Base-by-base conservation (phyloP, 2,888 invertebrate genomes). In the Enchytraeus crypticus region DNA sequence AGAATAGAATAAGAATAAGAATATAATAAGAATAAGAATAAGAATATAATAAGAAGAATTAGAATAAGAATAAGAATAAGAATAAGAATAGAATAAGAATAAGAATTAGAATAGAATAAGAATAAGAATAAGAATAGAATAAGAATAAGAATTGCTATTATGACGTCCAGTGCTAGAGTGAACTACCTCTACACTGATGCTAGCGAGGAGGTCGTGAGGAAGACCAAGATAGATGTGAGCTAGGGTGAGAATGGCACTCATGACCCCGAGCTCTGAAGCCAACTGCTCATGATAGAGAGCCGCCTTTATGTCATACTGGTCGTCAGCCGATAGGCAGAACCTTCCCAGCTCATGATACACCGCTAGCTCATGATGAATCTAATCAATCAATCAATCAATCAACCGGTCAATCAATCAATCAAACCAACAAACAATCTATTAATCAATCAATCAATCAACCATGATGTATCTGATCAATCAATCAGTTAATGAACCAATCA, bases 301-400 rank as follows among this genome's bases (percentile, higher is more conserved):
- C 3, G 83, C 79, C 58, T 79, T 77, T 69, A 77, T 76, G 71
- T 83, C 83, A 26, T 78, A 80, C n/a, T 73, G 77, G 69, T 83
- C 82, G n/a, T 73, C 71, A 26, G 63, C 63, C 26, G 64, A 64
- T 32, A 66, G 62, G 45, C 72, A 70, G 68, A 82, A 83, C 11
- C 83, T 74, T 14, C 82, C 82, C 23, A 82, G 67, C 70, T 84
- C 83, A 66, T 83, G 82, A 72, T 83, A 84, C 65, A 81, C 80
- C n/a, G 82, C 81, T 70, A 84, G 71, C 65, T 83, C 83, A 67
- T 83, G 78, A 69, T 83, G 83, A 56, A 83, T 74, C 79, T 81
- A 62, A 32, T 27, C n/a, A n/a, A n/a, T n/a, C n/a, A n/a, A n/a
- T n/a, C n/a, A n/a, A n/a, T n/a, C n/a, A n/a, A n/a, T n/a, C n/a